Percentiles rank a stretch among this genome's conserved stretches.
phyloP scores from a whole-genome alignment of 2,888 invertebrate genomes.

The Thymelicus sylvestris region DNA sequence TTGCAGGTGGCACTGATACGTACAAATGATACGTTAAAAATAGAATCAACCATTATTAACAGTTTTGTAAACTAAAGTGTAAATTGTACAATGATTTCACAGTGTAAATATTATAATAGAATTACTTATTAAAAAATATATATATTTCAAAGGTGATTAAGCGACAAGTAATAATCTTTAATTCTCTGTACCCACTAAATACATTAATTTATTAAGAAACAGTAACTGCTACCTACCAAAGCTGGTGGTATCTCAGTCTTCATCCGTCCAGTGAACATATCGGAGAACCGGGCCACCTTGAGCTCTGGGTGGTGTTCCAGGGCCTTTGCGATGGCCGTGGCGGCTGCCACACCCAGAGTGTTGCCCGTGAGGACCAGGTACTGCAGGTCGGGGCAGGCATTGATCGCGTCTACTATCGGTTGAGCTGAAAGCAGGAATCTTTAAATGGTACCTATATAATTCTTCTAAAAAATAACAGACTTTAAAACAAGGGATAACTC shows the following conservation, averaged over 20 bases:
- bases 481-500: no score
- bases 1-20: no score
- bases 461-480: no score
- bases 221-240: conserved; percentile 82
- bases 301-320: conserved; percentile 91
- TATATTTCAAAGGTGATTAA: no score
- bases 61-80: no score
- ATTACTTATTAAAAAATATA: no score
- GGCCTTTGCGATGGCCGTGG: conserved; percentile 92
- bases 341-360: conserved; percentile 95
- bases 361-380: conserved; percentile 95
- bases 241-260: conserved; percentile 98
- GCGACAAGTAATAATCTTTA: no score
- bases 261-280: conserved; percentile 97
- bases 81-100: no score
- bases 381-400: conserved; percentile 86
- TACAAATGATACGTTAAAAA: no score
- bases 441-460: neutral
- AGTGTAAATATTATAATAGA: no score
- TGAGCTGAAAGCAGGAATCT: conserved; percentile 80
- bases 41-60: no score
- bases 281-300: conserved; percentile 94
- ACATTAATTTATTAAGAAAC: neutral
- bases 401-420: conserved; percentile 90
- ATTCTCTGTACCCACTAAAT: no score